Conservation (phyloP, 2,888 invertebrate species). For the Catocala fraxini region DNA sequence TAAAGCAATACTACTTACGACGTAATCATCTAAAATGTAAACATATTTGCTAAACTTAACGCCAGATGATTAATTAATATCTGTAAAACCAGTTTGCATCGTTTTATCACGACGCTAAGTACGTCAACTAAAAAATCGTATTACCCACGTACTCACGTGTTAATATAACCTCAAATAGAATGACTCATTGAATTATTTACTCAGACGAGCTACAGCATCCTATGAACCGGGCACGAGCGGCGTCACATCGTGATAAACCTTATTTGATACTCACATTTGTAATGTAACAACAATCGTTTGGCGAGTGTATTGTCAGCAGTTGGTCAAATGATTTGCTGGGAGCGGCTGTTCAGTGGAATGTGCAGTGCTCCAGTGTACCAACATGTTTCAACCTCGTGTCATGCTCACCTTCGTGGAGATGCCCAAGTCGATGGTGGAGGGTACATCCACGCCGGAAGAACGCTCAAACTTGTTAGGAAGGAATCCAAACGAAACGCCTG, state of each 20-base stretch:
- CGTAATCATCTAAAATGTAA: neutral
- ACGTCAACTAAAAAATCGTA: neutral
- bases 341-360: slow-evolving; percentile 40
- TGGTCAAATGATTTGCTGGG: slow-evolving; percentile 45
- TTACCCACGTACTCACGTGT: slow-evolving; percentile 1
- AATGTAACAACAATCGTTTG: slow-evolving; percentile 42
- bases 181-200: slow-evolving; percentile 16
- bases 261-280: slow-evolving; percentile 16
- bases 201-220: slow-evolving; percentile 13
- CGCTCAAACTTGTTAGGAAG: slow-evolving; percentile 32
- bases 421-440: slow-evolving; percentile 30
- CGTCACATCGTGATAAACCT: slow-evolving; percentile 19
- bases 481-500: neutral
- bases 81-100: neutral
- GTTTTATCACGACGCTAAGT: neutral
- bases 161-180: slow-evolving; percentile 10
- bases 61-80: neutral
- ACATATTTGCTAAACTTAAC: neutral
- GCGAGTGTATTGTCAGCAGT: slow-evolving; percentile 49
- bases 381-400: slow-evolving; percentile 52
- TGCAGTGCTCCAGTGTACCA: slow-evolving; percentile 25
- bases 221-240: neutral
- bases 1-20: too few relatives aligned
- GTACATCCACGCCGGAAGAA: slow-evolving; percentile 30
- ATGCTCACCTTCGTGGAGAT: slow-evolving; percentile 49